These are phyloP conservation scores for Polymixis flavicincta DNA, from an alignment of 2,888 invertebrate species.

Conservation along the genomic window DNA sequence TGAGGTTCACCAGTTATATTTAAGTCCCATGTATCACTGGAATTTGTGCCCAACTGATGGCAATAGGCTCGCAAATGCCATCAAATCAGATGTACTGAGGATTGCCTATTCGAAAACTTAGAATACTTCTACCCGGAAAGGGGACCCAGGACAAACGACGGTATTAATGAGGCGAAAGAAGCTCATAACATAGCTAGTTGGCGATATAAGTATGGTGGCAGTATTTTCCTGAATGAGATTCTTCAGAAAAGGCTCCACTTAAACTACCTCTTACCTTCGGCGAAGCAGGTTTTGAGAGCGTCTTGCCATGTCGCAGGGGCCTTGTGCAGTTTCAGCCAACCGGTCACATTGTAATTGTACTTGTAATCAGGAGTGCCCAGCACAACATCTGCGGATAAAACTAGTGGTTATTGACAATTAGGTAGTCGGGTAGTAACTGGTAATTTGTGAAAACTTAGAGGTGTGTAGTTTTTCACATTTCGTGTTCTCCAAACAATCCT, in stretches of 20 bases:
- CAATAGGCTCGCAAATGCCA: background rate
- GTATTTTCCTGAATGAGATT: background rate
- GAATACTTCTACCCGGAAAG: no score
- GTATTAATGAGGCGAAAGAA: background rate
- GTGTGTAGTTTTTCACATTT: background rate
- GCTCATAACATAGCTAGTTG: background rate
- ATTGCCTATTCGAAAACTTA: no score
- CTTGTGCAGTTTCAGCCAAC: background rate
- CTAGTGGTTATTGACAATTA: background rate
- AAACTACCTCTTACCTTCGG: background rate
- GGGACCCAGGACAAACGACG: background rate
- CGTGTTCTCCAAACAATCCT: background rate
- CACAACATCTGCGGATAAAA: background rate
- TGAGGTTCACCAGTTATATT: background rate
- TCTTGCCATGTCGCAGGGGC: background rate
- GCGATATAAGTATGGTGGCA: background rate
- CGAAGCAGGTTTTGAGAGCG: background rate
- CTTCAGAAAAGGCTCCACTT: background rate
- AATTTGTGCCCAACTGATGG: background rate
- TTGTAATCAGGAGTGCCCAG: constrained; percentile 2
- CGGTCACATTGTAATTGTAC: background rate
- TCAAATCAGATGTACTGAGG: background rate
- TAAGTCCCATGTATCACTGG: background rate
- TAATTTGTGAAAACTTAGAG: background rate
- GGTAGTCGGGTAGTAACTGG: background rate